Conservation (phyloP, 1,140 invertebrate genomes). For the Drosophila bocki region DNA sequence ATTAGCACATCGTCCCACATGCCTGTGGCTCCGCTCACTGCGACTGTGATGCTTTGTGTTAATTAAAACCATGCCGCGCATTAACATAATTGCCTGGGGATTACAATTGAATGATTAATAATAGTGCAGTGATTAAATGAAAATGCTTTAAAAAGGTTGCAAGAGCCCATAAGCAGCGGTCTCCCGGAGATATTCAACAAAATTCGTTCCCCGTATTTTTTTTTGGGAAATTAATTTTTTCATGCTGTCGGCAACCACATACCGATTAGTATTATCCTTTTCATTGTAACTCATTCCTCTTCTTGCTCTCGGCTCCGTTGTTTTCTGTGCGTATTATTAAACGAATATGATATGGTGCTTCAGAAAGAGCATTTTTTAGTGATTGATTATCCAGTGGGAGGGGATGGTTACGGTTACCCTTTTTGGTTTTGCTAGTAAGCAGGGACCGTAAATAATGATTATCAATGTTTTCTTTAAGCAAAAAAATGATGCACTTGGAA, state of each 20-base stretch:
- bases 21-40: not conserved
- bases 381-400: not conserved
- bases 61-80: constrained; percentile 4
- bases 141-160: not conserved
- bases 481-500: too few species aligned
- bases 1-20: constrained; percentile 1
- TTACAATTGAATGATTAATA: constrained; percentile 12
- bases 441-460: too few species aligned
- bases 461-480: too few species aligned
- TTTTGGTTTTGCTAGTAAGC: too few species aligned
- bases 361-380: too few species aligned
- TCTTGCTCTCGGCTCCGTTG: not conserved
- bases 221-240: not conserved
- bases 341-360: too few species aligned
- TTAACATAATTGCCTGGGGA: constrained; percentile 6
- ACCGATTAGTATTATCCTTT: not conserved
- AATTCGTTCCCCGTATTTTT: not conserved
- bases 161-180: not conserved
- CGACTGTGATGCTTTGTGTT: constrained; percentile 2
- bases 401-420: too few species aligned
- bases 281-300: not conserved
- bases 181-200: not conserved
- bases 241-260: not conserved
- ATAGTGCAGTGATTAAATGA: constrained; percentile 8
- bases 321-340: not conserved